phyloP scores from a whole-genome alignment of 2,888 invertebrate species.

The Dione vanillae region DNA sequence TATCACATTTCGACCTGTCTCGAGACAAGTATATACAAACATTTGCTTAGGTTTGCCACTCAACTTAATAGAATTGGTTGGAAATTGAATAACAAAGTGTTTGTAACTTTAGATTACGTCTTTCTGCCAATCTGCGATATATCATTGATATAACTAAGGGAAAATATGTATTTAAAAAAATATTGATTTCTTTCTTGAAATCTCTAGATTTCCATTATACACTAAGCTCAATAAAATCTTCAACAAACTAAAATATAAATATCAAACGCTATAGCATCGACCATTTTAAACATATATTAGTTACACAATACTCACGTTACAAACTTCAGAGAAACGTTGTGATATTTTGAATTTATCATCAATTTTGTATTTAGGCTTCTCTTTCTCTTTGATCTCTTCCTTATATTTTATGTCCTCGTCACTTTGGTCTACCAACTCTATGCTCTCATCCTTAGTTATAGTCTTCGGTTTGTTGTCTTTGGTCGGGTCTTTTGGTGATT shows the following conservation, averaged over 20 bases:
- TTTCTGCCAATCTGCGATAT: too few relatives aligned
- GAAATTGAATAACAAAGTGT: too few relatives aligned
- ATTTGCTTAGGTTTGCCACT: too few relatives aligned
- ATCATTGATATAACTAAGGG: too few relatives aligned
- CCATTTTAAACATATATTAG: background rate
- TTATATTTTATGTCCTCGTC: constrained; percentile 78
- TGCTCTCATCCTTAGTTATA: constrained; percentile 74
- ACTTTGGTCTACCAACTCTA: constrained; percentile 76
- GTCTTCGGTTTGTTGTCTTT: constrained; percentile 66
- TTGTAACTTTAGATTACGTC: too few relatives aligned
- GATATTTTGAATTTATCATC: constrained; percentile 79
- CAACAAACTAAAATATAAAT: background rate
- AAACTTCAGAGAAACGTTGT: constrained; percentile 76
- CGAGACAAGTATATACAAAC: too few relatives aligned
- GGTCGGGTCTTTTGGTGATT: constrained; percentile 61
- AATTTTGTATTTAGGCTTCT: constrained; percentile 68
- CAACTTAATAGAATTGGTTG: too few relatives aligned
- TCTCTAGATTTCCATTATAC: too few relatives aligned
- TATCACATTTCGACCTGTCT: too few relatives aligned
- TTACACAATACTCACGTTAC: constrained; percentile 42
- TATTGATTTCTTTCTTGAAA: too few relatives aligned
- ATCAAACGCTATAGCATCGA: background rate
- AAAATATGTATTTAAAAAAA: too few relatives aligned
- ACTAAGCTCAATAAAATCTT: too few relatives aligned
- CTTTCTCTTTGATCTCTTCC: constrained; percentile 61